Evolutionary conservation across 2,888 invertebrate genomes (phyloP), one percentile per base, ranked within the genome.

Genomic region (Agapostemon virescens): DNA sequence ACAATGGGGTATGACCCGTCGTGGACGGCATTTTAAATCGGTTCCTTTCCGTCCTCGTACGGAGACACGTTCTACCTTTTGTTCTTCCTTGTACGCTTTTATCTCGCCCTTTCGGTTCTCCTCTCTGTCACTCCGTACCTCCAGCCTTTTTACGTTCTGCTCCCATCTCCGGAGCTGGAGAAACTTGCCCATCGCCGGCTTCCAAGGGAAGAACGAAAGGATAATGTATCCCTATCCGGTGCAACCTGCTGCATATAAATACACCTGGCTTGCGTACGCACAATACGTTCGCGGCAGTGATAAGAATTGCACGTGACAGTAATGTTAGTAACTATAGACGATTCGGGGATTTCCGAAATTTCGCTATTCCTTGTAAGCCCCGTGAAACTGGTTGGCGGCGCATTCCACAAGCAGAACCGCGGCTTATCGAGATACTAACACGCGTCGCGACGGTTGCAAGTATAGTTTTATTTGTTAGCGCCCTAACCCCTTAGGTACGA

Each of bases 1-100:
- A 87, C 87, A 87, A 87, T 87, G 86, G 87, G 83, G 86, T 87
- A 87, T 87, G 87, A 83, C 83, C 82, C 85, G 78, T 75, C 87
- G 87, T 87, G 87, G 85, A 78, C 82, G 85, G 87, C 87, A 87
- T 87, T 87, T 87, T 87, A 87, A 87, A 87, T 87, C 85, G 82
- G 67, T 81, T 81, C 75, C 82, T 80, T 84, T 75, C 77, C 78
- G 58, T 79, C 69, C 66, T 36, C 45, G 61, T 55, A 55, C 66
- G 72, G 68, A 61, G 74, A 45, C 85, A 78, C 85, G 84, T 82
- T 70, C 58, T 69, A 67, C 76, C 82, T 81, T 84, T 82, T 79
- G 74, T 81, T 71, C 73, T 73, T 66, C 40, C 69, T 77, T 77
- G 78, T 45, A 38, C 66, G 26, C 52, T 73, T 74, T 84, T 74